Conservation (phyloP, 2,888 invertebrate genomes). For the Drosophila lutescens region DNA sequence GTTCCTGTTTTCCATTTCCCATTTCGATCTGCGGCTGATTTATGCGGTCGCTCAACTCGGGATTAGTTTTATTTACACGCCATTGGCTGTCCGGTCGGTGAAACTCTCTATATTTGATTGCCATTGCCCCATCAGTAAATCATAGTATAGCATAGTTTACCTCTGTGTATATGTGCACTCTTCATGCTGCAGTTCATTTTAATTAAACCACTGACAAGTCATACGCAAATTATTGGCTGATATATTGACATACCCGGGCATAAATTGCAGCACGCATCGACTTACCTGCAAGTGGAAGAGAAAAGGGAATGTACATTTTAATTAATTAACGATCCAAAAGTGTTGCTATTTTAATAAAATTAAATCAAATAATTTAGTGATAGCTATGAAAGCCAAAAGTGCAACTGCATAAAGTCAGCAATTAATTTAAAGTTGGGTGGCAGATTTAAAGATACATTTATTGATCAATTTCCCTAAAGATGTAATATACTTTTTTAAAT, state of each 20-base stretch:
- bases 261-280: conserved; percentile 24
- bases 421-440: conserved; percentile 4
- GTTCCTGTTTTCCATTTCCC: neutral
- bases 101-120: neutral
- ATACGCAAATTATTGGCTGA: conserved; percentile 44
- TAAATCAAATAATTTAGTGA: conserved; percentile 29
- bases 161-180: conserved; percentile 10
- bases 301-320: conserved; percentile 20
- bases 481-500: too few species aligned
- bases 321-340: conserved; percentile 38
- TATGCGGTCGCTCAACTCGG: conserved; percentile 72
- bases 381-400: conserved; percentile 10
- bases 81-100: conserved; percentile 23
- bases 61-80: conserved; percentile 69
- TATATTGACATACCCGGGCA: conserved; percentile 21
- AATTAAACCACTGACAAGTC: conserved; percentile 66
- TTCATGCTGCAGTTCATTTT: conserved; percentile 63
- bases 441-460: too few species aligned
- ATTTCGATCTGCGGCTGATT: conserved; percentile 69
- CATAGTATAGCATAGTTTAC: too few species aligned
- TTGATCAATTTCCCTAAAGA: too few species aligned
- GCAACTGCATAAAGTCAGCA: conserved; percentile 24
- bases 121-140: neutral
- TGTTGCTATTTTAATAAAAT: conserved; percentile 21
- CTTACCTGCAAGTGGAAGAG: conserved; percentile 47